These are phyloP conservation scores for Pangasius krempfi DNA, from an alignment of 2,797 vertebrate genomes.

Conservation along the genomic window DNA sequence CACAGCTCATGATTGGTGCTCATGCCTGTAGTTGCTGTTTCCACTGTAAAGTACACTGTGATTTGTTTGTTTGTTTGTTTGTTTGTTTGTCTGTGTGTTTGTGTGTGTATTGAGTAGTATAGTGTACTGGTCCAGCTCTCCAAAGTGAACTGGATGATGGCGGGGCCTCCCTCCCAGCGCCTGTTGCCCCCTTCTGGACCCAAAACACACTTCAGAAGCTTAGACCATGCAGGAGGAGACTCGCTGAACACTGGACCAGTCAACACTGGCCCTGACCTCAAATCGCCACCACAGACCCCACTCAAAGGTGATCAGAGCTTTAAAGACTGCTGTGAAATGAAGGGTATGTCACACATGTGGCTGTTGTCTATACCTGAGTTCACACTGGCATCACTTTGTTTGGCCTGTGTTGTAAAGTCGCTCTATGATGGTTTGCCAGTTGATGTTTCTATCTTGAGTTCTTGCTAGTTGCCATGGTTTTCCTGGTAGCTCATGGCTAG, in stretches of 20 bases:
- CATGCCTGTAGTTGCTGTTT: neutral
- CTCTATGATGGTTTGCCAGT: neutral
- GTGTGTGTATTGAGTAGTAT: slow-evolving; percentile 34
- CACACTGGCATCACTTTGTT: neutral
- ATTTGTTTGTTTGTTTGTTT: slow-evolving; percentile 21
- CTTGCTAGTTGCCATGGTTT: neutral
- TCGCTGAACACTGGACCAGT: slow-evolving; percentile 74
- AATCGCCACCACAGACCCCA: slow-evolving; percentile 86
- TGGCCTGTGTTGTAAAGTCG: neutral
- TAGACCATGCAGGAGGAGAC: slow-evolving; percentile 69
- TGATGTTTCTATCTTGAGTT: neutral
- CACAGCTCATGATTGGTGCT: neutral
- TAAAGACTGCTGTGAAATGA: slow-evolving; percentile 75
- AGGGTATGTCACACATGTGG: slow-evolving; percentile 67
- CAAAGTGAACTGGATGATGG: slow-evolving; percentile 69
- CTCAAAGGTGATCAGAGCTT: slow-evolving; percentile 82
- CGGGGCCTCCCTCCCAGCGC: slow-evolving; percentile 80
- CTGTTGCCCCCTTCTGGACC: slow-evolving; percentile 77
- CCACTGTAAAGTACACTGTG: neutral
- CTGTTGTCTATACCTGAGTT: neutral
- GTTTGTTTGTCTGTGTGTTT: neutral
- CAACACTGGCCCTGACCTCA: slow-evolving; percentile 82
- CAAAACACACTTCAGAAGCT: slow-evolving; percentile 80
- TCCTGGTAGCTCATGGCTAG: neutral
- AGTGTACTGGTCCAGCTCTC: slow-evolving; percentile 40